Base-by-base conservation (phyloP, 2,888 invertebrate species). In the Drosophila putrida region DNA sequence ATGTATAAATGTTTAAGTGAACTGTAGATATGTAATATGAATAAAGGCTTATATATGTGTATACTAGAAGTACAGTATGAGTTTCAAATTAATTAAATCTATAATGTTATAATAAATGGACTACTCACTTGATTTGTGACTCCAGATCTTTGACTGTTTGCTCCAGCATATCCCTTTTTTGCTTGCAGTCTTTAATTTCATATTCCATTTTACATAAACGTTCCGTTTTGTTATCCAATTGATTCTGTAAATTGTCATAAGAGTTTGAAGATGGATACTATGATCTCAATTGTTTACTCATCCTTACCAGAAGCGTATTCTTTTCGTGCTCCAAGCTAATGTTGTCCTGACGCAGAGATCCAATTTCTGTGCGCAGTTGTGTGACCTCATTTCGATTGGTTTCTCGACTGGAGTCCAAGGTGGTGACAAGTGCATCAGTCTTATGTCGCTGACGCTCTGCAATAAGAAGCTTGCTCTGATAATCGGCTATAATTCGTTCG, bases 201-300 rank as follows among this genome's bases (percentile, higher is more conserved):
- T 94, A 94, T 90, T 96, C 96, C 61, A 96, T 87, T 62, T 93
- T 92, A 76, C 94, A 94, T 15, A 95, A 93, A 82, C 93, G 94
- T 91, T 96, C 96, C 13, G 96, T 95, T 91, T 96, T 96, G 62
- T 94, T 94, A 89, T 96, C 96, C 72, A 96, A 90, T 77, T 95
- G 95, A 89, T 95, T 94, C 91, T 93, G 6, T 39, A 70, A 33
- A 49, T 6, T 43, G 28, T 13, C 6, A 11, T 6, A 36, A 5
- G 4, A 15, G 9, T 4, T 15, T 3, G 20, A 10, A 20, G 9
- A 41, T 6, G 10, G 20, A 5, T 25, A 43, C 2, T 43, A 1
- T 6, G 11, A 43, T 43, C 43, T 4, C 0, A 6, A 4, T 6
- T 4, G 13, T 0, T 25, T 0, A 0, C 6, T 0, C 1, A n/a